Conservation (phyloP, 2,113 vertebrate species). For the Microcebus griseorufus region DNA sequence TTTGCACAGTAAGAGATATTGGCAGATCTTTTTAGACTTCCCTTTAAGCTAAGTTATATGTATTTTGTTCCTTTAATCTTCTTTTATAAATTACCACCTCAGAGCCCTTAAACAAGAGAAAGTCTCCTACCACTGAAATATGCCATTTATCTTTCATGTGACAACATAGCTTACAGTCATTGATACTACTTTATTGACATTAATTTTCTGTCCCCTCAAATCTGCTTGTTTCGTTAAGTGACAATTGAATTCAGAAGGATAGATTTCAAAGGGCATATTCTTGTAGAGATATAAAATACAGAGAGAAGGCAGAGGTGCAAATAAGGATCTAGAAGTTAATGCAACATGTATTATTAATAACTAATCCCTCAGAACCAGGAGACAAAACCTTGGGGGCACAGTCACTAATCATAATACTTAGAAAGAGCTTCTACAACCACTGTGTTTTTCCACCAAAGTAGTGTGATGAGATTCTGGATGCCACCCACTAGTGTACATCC, state of each 20-base stretch:
- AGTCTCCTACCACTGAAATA: neutral
- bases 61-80: conserved; percentile 50
- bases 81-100: neutral
- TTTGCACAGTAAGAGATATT: conserved; percentile 31
- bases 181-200: neutral
- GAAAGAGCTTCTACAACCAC: neutral
- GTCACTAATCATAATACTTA: neutral
- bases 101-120: neutral
- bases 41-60: neutral
- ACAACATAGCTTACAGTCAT: neutral
- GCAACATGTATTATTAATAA: neutral
- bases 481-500: neutral
- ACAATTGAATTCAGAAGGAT: neutral
- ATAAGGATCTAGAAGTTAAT: neutral
- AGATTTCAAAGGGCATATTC: neutral
- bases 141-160: neutral
- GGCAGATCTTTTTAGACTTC: neutral
- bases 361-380: neutral
- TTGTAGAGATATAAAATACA: neutral
- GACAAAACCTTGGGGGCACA: neutral
- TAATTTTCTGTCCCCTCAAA: neutral
- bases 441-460: neutral
- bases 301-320: neutral
- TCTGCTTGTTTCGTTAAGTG: neutral
- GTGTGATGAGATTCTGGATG: neutral